Percentiles rank a stretch among this genome's conserved stretches.
These are phyloP conservation scores for Pelvicachromis taeniatus DNA, from an alignment of 2,113 vertebrate species.

Conservation along the genomic window DNA sequence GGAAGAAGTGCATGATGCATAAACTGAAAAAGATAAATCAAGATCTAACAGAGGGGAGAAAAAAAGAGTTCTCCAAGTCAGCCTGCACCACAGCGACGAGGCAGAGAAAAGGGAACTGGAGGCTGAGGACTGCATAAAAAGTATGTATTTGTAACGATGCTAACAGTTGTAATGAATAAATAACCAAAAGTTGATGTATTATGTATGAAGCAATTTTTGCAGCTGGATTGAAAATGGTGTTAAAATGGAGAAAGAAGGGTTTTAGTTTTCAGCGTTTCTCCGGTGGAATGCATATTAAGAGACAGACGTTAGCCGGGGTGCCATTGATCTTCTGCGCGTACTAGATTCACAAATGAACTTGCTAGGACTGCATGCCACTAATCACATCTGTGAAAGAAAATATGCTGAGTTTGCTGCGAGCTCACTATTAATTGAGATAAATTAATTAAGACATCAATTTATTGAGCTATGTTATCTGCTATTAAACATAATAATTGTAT, in stretches of 20 bases:
- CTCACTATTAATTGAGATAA: conserved; percentile 27
- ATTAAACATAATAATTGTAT: conserved; percentile 12
- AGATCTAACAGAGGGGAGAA: conserved; percentile 5
- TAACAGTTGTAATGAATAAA: conserved; percentile 68
- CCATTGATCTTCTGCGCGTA: conserved; percentile 32
- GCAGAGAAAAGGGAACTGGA: conserved; percentile 15
- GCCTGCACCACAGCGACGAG: neutral
- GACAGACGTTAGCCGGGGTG: neutral
- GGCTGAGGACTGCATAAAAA: conserved; percentile 40
- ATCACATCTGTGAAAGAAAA: conserved; percentile 13
- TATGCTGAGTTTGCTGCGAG: neutral
- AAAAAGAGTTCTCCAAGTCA: conserved; percentile 2
- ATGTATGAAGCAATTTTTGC: conserved; percentile 61
- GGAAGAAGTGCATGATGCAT: conserved; percentile 29
- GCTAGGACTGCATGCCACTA: conserved; percentile 25
- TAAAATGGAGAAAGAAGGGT: conserved; percentile 31
- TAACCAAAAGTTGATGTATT: conserved; percentile 61
- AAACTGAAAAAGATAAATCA: conserved; percentile 51
- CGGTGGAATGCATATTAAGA: conserved; percentile 18
- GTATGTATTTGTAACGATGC: conserved; percentile 49
- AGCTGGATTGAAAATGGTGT: conserved; percentile 36
- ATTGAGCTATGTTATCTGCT: conserved; percentile 24
- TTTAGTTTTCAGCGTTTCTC: conserved; percentile 18
- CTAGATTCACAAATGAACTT: conserved; percentile 28
- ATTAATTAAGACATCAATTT: conserved; percentile 9